Conservation (phyloP, 2,113 vertebrate genomes). For the Anser cygnoides region DNA sequence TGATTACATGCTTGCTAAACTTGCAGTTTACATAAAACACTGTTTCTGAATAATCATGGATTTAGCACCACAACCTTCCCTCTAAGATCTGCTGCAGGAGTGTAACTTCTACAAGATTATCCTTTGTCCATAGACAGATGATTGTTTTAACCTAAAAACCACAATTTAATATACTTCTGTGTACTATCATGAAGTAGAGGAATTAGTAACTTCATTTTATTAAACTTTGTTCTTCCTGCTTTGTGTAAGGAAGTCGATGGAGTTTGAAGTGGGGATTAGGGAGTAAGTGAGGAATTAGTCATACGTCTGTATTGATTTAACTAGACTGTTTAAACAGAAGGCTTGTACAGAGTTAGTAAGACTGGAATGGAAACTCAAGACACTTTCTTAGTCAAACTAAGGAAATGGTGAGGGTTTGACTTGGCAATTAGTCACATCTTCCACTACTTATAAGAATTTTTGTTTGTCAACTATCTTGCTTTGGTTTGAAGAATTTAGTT, state of each 20-base stretch:
- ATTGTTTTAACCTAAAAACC: neutral
- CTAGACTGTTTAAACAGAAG: neutral
- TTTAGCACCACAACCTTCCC: neutral
- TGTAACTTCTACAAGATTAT: neutral
- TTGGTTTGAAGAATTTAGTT: neutral
- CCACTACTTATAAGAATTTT: neutral
- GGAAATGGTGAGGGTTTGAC: neutral
- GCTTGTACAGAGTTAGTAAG: neutral
- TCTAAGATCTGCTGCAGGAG: neutral
- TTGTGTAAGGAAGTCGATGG: neutral
- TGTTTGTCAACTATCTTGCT: neutral
- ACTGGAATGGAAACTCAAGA: neutral
- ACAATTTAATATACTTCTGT: neutral
- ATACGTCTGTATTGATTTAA: neutral
- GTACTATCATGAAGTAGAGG: neutral
- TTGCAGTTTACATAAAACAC: neutral
- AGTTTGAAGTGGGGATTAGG: neutral
- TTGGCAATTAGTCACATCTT: neutral
- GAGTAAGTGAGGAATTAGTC: neutral
- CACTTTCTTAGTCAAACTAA: neutral
- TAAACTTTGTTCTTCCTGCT: neutral
- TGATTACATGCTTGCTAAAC: neutral
- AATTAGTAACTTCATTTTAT: neutral
- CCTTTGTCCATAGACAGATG: neutral
- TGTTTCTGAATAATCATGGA: neutral